Base-by-base conservation (phyloP, 2,888 invertebrate species). In the Diarsia brunnea region DNA sequence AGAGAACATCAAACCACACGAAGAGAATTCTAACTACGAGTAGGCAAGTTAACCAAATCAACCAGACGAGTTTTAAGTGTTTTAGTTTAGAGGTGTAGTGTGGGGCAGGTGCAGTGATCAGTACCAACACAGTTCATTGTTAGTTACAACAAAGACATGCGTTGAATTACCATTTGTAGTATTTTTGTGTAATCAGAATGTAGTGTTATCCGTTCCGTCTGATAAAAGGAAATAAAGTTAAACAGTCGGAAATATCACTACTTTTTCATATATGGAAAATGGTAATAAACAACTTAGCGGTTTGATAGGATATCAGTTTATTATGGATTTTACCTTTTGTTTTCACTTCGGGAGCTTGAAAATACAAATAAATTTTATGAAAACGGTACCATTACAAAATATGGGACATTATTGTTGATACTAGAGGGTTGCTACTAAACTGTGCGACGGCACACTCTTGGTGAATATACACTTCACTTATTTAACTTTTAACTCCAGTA, bases 181-280 rank as follows among this genome's bases (percentile, higher is more conserved):
- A 79, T 85, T 87, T 78, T 87, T 87, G 84, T 82, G 89, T 88
- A 82, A 89, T 94, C 93, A 94, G 88, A 94, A 89, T 88, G 92
- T 83, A 85, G 93, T 91, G 87, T 91, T 91, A 92, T 91, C 93
- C 90, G 88, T 92, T 87, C 89, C 91, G 90, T 93, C 95, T 95
- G 92, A 92, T 86, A 91, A 92, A 92, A 92, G 88, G 90, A 91
- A 92, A 92, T 82, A 84, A 38, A 81, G 78, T 75, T 77, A 65
- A 70, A 58, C 43, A 65, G 64, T 66, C 21, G 53, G 63, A 16
- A 63, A 63, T 43, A n/a, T n/a, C 16, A 63, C 21, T 38, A 24
- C 60, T 31, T 60, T 60, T 14, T 27, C 19, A 27, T 19, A 19
- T 27, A 31, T 19, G 11, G 21, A 69, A 45, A 11, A 66, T 51